phyloP scores from a whole-genome alignment of 2,888 invertebrate species.

The Conus canariensis region DNA sequence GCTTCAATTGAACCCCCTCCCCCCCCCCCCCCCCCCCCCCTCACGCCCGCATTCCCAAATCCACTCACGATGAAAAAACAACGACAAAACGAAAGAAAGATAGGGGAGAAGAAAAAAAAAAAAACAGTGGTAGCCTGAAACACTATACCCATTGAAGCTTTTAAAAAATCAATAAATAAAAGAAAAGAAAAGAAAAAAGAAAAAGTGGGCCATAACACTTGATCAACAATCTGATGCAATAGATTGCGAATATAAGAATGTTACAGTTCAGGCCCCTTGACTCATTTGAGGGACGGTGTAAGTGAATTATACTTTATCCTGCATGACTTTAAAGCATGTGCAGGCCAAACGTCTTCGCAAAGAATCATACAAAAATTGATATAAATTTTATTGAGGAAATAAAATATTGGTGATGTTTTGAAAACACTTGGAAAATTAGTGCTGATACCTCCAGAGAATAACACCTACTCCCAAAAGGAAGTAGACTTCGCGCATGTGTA shows the following conservation, averaged over 20 bases:
- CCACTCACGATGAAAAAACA: no score
- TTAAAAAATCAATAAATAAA: no score
- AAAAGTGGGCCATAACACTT: no score
- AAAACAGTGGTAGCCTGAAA: no score
- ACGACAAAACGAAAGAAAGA: no score
- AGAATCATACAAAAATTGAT: neutral
- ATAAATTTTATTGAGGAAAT: neutral
- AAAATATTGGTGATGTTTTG: no score
- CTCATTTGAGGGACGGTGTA: neutral
- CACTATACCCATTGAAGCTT: no score
- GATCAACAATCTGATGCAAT: conserved; percentile 7
- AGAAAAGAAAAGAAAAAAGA: no score
- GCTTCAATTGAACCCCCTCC: no score
- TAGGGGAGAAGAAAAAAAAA: no score
- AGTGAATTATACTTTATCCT: neutral
- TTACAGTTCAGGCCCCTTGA: neutral
- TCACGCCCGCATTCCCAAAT: no score
- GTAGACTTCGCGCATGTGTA: conserved; percentile 26
- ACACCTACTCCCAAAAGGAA: neutral
- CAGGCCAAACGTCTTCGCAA: neutral
- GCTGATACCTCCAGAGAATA: neutral
- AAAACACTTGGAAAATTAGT: neutral
- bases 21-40: no score
- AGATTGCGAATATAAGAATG: neutral
- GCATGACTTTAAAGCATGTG: neutral